A percentile compares a stretch with the other conserved stretches of the same genome.
These are phyloP conservation scores for Liopterus haemorrhoidalis DNA, from an alignment of 2,888 invertebrate genomes.

Conservation along the genomic window DNA sequence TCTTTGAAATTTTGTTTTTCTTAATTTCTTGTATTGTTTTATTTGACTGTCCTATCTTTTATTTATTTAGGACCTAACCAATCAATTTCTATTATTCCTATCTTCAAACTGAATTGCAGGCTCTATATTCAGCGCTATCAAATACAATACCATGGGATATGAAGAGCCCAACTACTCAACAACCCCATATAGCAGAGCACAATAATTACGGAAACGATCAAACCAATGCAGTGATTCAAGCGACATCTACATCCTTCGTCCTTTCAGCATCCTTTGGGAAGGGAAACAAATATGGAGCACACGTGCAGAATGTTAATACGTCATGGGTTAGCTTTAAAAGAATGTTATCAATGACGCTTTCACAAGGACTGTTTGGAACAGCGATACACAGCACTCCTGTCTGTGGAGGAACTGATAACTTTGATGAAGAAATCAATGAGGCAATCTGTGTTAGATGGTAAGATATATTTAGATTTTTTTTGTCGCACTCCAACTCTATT, in stretches of 20 bases:
- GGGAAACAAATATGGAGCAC: slow-evolving; percentile 34
- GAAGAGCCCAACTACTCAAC: slow-evolving; percentile 30
- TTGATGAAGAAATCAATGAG: slow-evolving; percentile 32
- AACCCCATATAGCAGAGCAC: slow-evolving; percentile 47
- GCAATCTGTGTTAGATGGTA: slow-evolving; percentile 15
- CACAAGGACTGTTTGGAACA: slow-evolving; percentile 49
- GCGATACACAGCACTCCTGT: slow-evolving; percentile 51
- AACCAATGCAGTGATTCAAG: slow-evolving; percentile 35
- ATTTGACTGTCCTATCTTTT: not conserved
- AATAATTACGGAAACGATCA: slow-evolving; percentile 55
- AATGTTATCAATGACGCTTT: slow-evolving; percentile 49
- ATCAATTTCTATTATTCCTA: not conserved
- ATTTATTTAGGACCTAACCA: not conserved
- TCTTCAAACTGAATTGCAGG: slow-evolving; percentile 32
- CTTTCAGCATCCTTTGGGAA: slow-evolving; percentile 1
- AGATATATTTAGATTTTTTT: too few species aligned
- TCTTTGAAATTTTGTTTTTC: too few species aligned
- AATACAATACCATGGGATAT: slow-evolving; percentile 52
- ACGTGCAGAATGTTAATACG: slow-evolving; percentile 51
- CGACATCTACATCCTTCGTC: slow-evolving; percentile 6
- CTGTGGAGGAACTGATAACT: slow-evolving; percentile 51
- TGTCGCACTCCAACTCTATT: too few species aligned
- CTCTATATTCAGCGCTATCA: slow-evolving; percentile 46
- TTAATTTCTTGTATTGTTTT: too few species aligned
- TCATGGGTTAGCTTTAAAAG: slow-evolving; percentile 55